These are phyloP conservation scores for Scyliorhinus canicula DNA, from an alignment of 2,797 vertebrate genomes.

Conservation along the genomic window DNA sequence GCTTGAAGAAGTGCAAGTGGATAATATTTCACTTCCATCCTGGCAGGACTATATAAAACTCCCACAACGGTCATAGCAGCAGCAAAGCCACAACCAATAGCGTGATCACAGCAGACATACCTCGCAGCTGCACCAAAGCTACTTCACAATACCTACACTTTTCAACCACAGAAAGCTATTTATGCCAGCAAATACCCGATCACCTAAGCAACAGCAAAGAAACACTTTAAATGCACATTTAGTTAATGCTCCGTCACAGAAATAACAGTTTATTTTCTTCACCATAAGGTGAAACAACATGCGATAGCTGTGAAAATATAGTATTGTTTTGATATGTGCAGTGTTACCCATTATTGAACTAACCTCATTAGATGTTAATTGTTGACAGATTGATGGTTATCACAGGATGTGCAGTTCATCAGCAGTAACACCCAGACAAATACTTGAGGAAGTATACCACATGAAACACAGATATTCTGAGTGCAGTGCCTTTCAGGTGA, in stretches of 20 bases:
- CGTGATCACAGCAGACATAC: neutral
- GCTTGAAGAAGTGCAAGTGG: neutral
- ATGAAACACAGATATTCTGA: neutral
- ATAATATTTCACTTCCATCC: neutral
- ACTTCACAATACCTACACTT: neutral
- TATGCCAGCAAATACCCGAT: no score
- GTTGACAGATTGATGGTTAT: neutral
- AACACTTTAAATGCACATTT: neutral
- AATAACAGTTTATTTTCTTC: neutral
- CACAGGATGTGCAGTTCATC: neutral
- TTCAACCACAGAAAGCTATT: neutral
- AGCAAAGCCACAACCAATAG: neutral
- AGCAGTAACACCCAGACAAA: neutral
- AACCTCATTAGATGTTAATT: neutral
- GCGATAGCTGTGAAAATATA: no score
- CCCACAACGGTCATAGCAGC: neutral
- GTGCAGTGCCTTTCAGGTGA: neutral
- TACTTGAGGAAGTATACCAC: neutral
- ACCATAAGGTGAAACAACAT: neutral
- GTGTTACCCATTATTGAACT: neutral
- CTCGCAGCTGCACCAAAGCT: neutral
- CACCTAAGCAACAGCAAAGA: neutral
- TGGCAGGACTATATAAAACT: neutral
- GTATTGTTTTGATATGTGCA: neutral
- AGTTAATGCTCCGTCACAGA: neutral